phyloP scores from a whole-genome alignment of 1,140 invertebrate species.

The Macrotrachela quadricornifera region DNA sequence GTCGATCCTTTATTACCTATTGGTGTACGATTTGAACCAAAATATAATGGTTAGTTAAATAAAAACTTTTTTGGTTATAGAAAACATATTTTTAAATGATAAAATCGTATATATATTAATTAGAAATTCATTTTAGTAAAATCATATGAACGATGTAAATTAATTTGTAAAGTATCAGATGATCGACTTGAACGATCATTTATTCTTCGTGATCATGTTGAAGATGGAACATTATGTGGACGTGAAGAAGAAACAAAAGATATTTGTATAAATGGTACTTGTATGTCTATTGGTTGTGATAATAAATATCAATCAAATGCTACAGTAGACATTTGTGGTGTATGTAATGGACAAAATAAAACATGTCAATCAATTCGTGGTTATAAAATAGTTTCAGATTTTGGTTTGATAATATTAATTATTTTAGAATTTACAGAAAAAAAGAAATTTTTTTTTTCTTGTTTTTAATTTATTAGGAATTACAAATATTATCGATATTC shows the following conservation, averaged over 20 bases:
- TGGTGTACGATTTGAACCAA: too few relatives aligned
- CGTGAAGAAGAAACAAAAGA: neutral
- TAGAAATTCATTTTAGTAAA: neutral
- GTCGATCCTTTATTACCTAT: too few relatives aligned
- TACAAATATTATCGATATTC: too few relatives aligned
- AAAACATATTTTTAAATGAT: too few relatives aligned
- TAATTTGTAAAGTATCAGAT: conserved; percentile 3
- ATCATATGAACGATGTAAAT: neutral
- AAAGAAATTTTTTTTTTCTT: neutral
- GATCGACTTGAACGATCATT: neutral
- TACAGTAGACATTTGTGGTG: conserved; percentile 2
- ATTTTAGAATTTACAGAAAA: too few relatives aligned
- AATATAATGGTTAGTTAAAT: too few relatives aligned
- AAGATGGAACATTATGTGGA: conserved; percentile 7
- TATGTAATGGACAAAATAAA: conserved; percentile 5
- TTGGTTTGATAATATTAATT: neutral
- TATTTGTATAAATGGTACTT: conserved; percentile 9
- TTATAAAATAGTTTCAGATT: conserved; percentile 26
- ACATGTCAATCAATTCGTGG: conserved; percentile 28
- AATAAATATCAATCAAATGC: conserved; percentile 1
- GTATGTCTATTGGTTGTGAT: conserved; percentile 7
- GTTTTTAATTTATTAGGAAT: too few relatives aligned
- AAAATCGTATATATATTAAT: too few relatives aligned
- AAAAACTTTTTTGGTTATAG: too few relatives aligned
- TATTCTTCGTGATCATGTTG: neutral